phyloP scores from a whole-genome alignment of 2,797 vertebrate species.

The Sebastes iracundus region DNA sequence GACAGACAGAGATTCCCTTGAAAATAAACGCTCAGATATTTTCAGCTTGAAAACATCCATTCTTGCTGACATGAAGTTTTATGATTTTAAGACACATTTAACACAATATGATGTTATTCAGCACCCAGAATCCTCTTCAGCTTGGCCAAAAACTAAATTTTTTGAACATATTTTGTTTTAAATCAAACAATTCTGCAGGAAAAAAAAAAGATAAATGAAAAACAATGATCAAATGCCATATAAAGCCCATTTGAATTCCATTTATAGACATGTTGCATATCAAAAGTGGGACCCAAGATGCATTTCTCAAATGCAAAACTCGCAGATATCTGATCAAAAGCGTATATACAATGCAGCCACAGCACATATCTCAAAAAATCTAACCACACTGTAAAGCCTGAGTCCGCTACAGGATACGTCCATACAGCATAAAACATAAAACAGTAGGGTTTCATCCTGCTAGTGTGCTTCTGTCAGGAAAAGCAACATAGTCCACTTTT shows the following conservation, averaged over 20 bases:
- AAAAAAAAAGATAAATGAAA: not conserved
- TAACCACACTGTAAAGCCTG: not conserved
- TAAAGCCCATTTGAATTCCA: not conserved
- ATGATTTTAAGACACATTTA: not conserved
- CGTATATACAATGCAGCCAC: not conserved
- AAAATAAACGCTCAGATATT: not conserved
- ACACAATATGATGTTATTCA: not conserved
- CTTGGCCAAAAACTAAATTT: not conserved
- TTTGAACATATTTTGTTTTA: not conserved
- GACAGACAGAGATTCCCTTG: not conserved
- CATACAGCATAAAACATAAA: not conserved
- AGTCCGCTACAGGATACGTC: not conserved
- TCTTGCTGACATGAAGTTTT: not conserved
- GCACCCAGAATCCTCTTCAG: not conserved
- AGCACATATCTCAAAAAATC: not conserved
- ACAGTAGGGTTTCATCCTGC: not conserved
- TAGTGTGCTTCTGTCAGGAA: not conserved
- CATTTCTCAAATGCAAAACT: not conserved
- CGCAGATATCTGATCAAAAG: not conserved
- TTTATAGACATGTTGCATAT: not conserved
- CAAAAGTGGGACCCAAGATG: not conserved
- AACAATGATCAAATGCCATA: not conserved
- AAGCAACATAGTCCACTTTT: constrained; percentile 9
- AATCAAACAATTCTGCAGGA: not conserved
- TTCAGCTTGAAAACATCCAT: not conserved